A percentile compares a stretch with the other conserved stretches of the same genome.
These are phyloP conservation scores for Phalera bucephala DNA, from an alignment of 2,888 invertebrate species.

Conservation along the genomic window DNA sequence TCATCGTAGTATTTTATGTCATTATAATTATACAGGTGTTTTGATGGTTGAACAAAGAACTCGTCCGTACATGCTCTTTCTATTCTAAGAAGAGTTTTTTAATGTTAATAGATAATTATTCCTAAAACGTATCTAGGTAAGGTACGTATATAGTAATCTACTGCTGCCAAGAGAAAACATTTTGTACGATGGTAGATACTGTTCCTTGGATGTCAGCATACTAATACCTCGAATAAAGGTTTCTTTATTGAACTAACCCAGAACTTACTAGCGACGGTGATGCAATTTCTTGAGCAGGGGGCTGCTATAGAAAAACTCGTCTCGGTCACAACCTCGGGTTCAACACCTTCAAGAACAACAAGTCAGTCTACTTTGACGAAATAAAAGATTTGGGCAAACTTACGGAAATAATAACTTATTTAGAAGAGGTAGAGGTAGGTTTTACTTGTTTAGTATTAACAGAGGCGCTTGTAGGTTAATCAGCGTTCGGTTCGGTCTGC, in stretches of 20 bases:
- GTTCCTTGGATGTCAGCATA: too few species aligned
- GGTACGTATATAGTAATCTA: too few species aligned
- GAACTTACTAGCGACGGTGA: constrained; percentile 53
- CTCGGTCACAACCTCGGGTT: constrained; percentile 87
- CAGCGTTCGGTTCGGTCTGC: too few species aligned
- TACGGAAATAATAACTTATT: constrained; percentile 23
- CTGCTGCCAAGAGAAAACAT: too few species aligned
- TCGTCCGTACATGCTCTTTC: constrained; percentile 85
- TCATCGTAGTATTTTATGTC: too few species aligned
- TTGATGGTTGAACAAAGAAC: constrained; percentile 77
- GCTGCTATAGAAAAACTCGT: constrained; percentile 66
- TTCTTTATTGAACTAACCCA: constrained; percentile 3
- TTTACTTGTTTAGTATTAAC: too few species aligned
- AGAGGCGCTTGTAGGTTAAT: too few species aligned
- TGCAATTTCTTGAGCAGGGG: constrained; percentile 80
- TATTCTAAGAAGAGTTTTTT: constrained; percentile 89
- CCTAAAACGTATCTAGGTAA: too few species aligned
- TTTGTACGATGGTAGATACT: too few species aligned
- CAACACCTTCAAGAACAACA: constrained; percentile 88
- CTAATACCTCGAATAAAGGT: too few species aligned
- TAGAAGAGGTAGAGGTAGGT: constrained; percentile 41
- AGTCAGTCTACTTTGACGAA: constrained; percentile 60
- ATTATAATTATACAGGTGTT: too few species aligned
- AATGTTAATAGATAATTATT: constrained; percentile 61
- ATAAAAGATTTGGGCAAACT: constrained; percentile 11